phyloP scores from a whole-genome alignment of 2,797 vertebrate species.

The Astyanax mexicanus region DNA sequence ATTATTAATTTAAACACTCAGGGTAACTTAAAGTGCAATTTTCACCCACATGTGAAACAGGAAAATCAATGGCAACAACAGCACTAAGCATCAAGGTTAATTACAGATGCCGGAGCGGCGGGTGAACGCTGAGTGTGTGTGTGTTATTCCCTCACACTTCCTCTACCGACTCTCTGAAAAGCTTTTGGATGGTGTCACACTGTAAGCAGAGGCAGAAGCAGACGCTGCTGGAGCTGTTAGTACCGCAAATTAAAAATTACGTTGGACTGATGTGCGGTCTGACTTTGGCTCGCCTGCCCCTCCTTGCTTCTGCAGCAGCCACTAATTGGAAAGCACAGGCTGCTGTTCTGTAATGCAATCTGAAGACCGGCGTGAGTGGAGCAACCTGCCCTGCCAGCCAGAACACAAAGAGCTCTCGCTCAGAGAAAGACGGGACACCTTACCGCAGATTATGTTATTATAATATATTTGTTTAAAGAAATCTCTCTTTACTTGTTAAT shows the following conservation, averaged over 20 bases:
- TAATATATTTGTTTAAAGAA: not conserved
- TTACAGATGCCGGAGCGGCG: conserved; percentile 78
- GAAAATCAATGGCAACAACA: conserved; percentile 87
- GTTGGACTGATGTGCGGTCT: conserved; percentile 49
- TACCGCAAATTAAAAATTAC: conserved; percentile 70
- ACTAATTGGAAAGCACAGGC: conserved; percentile 72
- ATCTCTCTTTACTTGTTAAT: too few species aligned
- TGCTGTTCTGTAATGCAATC: conserved; percentile 78
- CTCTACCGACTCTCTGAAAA: conserved; percentile 56
- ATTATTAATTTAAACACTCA: conserved; percentile 89
- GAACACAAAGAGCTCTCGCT: conserved; percentile 69
- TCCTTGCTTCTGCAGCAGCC: conserved; percentile 52
- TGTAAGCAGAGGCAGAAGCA: conserved; percentile 64
- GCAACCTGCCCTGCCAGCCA: conserved; percentile 74
- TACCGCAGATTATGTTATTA: not conserved
- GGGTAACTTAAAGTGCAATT: conserved; percentile 89
- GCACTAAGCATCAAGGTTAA: conserved; percentile 85
- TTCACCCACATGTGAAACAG: conserved; percentile 87
- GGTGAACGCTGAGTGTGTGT: conserved; percentile 51
- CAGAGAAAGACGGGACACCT: conserved; percentile 59
- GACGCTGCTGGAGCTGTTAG: conserved; percentile 60
- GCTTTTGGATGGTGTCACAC: conserved; percentile 63
- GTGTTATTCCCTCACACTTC: conserved; percentile 37
- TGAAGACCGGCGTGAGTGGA: conserved; percentile 76
- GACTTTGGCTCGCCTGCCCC: conserved; percentile 47